Base-by-base conservation (phyloP, 1,140 invertebrate genomes). In the Pachypeltis micranthus region DNA sequence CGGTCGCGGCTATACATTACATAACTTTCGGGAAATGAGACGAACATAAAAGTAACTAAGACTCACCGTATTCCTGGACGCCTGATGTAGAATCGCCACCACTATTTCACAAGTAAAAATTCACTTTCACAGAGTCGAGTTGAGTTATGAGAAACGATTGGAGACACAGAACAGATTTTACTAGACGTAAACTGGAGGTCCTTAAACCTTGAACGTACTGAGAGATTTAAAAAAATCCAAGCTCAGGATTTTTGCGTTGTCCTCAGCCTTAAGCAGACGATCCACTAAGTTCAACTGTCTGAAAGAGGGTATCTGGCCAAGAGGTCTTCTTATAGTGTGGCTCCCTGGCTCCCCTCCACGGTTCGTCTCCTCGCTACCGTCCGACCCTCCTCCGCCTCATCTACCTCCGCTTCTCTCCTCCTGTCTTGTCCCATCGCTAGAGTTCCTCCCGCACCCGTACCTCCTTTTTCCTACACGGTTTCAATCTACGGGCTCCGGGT, bases 251-350 rank as follows among this genome's bases (percentile, higher is more conserved):
- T 39, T 16, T 39, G 31, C 31, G 31, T 39, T 7, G 31, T 39
- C 31, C 16, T 10, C 47, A 14, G 23, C 47, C 47, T 21, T 51
- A 51, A 51, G 47, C 47, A 51, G 21, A 21, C 47, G 47, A 51
- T 21, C 47, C 19, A 51, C 47, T 51, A 51, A 51, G 47, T 51
- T 51, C 7, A 51, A 51, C 47, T 51, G 47, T 51, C 47, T 51
- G 47, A 51, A 51, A 51, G 47, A 51, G 47, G 47, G 47, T 51
- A 51, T 51, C 47, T 51, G 47, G 47, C 47, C 47, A 16, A 51
- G 47, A 51, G 47, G 47, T 51, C 47, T 51, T 51, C 47, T 51
- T 51, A 51, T 51, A 51, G 47, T 51, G 47, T 51, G 4, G 47
- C 47, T 51, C 47, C 47, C 47, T n/a, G 23, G 47, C 47, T 51